Evolutionary conservation across 2,113 vertebrate species (phyloP).

Genomic region (Grallaria varia): DNA sequence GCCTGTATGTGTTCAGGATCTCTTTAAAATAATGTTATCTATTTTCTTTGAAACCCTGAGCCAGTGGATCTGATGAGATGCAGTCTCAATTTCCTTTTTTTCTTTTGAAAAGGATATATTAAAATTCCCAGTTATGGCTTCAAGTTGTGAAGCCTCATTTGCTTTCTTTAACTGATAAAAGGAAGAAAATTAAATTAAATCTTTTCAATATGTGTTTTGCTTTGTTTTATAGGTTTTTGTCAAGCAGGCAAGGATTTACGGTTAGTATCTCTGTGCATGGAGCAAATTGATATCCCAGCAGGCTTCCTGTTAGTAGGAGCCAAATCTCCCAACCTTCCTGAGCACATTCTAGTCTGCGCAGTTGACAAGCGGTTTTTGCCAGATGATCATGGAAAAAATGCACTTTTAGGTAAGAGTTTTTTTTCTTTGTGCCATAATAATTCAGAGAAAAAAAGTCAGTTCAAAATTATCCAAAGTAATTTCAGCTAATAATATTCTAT

Average conservation of each 20-base stretch:
- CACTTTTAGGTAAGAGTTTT: slow-evolving; percentile 94
- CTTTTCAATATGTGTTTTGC: neutral
- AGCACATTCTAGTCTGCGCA: slow-evolving; percentile 95
- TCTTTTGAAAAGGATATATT: neutral
- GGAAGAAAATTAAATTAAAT: neutral
- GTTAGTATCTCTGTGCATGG: slow-evolving; percentile 89
- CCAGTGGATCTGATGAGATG: neutral
- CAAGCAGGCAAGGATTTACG: slow-evolving; percentile 98
- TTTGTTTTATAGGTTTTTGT: slow-evolving; percentile 87
- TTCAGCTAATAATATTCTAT: neutral
- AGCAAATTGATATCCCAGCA: slow-evolving; percentile 88
- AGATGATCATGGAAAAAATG: slow-evolving; percentile 98
- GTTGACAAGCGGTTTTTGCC: slow-evolving; percentile 97
- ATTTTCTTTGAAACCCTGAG: neutral
- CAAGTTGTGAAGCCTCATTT: neutral
- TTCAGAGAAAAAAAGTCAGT: neutral
- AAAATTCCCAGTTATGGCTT: neutral
- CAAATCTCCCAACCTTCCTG: slow-evolving; percentile 92
- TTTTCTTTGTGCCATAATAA: neutral
- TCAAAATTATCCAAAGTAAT: neutral
- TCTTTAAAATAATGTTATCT: neutral
- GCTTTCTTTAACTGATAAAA: neutral
- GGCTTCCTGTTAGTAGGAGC: slow-evolving; percentile 96
- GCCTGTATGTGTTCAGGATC: neutral
- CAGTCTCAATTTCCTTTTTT: neutral